phyloP scores from a whole-genome alignment of 1,140 invertebrate genomes.

The Drosophila athabasca region DNA sequence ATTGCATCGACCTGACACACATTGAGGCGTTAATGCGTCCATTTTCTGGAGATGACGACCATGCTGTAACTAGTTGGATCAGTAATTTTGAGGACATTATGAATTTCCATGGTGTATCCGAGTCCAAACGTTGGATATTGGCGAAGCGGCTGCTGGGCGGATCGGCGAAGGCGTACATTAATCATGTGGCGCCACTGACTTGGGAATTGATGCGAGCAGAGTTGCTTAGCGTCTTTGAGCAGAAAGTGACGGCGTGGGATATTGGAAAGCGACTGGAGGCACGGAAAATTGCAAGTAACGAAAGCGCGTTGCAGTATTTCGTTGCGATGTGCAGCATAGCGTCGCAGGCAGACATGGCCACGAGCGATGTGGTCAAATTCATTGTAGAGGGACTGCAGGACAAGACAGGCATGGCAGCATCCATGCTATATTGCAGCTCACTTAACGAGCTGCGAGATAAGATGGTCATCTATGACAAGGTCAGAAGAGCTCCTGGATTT shows the following conservation, averaged over 20 bases:
- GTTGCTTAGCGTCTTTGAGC: too few species aligned
- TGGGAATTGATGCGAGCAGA: too few species aligned
- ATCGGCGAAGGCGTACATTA: background rate
- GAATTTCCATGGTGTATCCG: too few species aligned
- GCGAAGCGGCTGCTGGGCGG: background rate
- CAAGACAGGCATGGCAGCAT: background rate
- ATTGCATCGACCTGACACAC: too few species aligned
- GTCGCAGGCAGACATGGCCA: background rate
- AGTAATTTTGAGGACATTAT: too few species aligned
- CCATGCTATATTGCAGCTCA: too few species aligned
- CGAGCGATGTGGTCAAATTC: background rate
- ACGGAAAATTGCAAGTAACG: background rate
- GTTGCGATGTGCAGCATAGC: background rate
- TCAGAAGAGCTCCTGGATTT: background rate
- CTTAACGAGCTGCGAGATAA: background rate
- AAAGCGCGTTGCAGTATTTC: background rate
- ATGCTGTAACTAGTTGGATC: too few species aligned
- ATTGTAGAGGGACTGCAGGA: slow-evolving; percentile 1
- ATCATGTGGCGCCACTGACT: background rate
- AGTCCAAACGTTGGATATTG: background rate
- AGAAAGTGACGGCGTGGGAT: too few species aligned
- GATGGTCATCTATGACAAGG: background rate
- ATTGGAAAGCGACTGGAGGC: background rate
- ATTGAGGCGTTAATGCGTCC: too few species aligned
- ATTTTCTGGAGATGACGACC: too few species aligned